Conservation (phyloP, 2,888 invertebrate species). For the Acanthococcus lagerstroemiae region DNA sequence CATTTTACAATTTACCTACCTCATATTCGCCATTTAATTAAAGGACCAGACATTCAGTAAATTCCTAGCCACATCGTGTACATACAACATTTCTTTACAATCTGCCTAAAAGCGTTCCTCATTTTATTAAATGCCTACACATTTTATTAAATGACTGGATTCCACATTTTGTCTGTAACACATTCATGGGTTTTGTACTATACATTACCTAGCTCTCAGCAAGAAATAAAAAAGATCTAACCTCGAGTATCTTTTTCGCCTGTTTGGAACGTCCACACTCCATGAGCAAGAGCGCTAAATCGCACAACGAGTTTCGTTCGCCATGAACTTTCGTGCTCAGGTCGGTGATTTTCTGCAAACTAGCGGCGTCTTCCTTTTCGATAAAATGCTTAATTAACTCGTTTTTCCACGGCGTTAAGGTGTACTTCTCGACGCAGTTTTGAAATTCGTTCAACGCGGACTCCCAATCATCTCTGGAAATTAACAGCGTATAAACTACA, state of each 20-base stretch:
- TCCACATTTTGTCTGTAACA: too few species aligned
- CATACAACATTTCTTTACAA: too few species aligned
- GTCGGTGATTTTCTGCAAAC: slow-evolving; percentile 73
- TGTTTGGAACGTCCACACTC: slow-evolving; percentile 49
- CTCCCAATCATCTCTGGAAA: slow-evolving; percentile 52
- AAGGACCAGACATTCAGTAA: too few species aligned
- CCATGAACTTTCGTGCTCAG: slow-evolving; percentile 66
- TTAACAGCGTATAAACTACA: background rate
- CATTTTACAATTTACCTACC: too few species aligned
- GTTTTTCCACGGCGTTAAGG: slow-evolving; percentile 65
- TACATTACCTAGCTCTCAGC: background rate
- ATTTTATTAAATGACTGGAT: too few species aligned
- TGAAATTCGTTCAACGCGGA: slow-evolving; percentile 63
- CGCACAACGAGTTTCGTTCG: slow-evolving; percentile 72
- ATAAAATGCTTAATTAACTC: slow-evolving; percentile 62
- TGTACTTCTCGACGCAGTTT: slow-evolving; percentile 54
- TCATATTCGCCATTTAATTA: too few species aligned
- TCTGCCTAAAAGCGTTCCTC: too few species aligned
- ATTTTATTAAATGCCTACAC: too few species aligned
- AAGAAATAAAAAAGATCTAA: slow-evolving; percentile 38
- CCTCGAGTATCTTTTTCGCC: slow-evolving; percentile 70
- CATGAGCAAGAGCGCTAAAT: slow-evolving; percentile 71
- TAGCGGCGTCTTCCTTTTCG: slow-evolving; percentile 61
- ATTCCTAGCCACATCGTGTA: too few species aligned
- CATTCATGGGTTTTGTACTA: background rate